Base-by-base conservation (phyloP, 2,888 invertebrate species). In the Reticulitermes lucifugus region DNA sequence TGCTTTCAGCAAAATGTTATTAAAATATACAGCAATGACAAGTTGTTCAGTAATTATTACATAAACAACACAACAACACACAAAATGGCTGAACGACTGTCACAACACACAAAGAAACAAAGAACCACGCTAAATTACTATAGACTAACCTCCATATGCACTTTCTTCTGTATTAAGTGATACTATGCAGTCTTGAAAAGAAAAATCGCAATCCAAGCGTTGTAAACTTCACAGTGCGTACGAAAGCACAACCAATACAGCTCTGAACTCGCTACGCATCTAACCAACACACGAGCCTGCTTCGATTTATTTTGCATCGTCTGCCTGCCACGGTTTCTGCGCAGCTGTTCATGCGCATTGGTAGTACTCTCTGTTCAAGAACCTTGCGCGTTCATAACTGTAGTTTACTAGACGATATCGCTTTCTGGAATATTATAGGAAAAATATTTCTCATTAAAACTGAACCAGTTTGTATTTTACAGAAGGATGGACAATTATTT, bases 221-320 rank as follows among this genome's bases (percentile, higher is more conserved):
- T 81, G 88, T 88, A 89, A 84, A 85, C 83, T 89, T 89, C 89
- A 89, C 82, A 86, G 83, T 73, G 41, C 51, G 25, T 60, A 46
- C 75, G 59, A 83, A 46, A 60, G 43, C 79, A n/a, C 29, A 6
- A 60, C 29, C 65, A 80, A 84, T 65, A 77, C 41, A 60, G 77
- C 60, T 35, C 79, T 35, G 41, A 84, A 51, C 83, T 84, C 82
- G 82, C 79, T 83, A 59, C 86, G 83, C 86, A 83, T 83, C 89
- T 89, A 89, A 88, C 89, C 89, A 89, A 60, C 87, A 86, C 86
- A 86, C 86, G 84, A 84, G 73, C 84, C 89, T 89, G 89, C 83
- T 90, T 90, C 91, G 91, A 91, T 90, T 90, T 90, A 90, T 90
- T 65, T 90, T 89, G 89, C 90, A 90, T 89, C 89, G 89, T 89